Conservation (phyloP, 2,888 invertebrate genomes). For the Meiosimyza decipiens region DNA sequence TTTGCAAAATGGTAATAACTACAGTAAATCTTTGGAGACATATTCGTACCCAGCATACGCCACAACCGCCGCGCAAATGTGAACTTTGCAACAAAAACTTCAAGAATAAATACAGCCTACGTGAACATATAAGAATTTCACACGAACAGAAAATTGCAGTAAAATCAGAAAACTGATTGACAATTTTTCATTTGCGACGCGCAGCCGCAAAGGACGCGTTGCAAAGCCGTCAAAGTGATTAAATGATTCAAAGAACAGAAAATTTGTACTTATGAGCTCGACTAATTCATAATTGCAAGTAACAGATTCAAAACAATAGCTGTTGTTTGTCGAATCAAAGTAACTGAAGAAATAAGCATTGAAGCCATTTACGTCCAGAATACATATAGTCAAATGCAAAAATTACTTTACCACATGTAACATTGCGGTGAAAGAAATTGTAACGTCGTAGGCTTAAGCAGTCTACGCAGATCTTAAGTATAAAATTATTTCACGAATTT, state of each 20-base stretch:
- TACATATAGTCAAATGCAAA: too few relatives aligned
- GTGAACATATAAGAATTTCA: constrained; percentile 67
- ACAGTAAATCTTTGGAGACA: constrained; percentile 68
- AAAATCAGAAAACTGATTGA: constrained; percentile 62
- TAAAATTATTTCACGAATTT: too few relatives aligned
- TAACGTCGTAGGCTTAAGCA: too few relatives aligned
- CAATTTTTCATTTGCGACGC: constrained; percentile 50
- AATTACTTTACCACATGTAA: too few relatives aligned
- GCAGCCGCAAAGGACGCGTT: constrained; percentile 38
- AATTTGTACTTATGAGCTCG: not conserved
- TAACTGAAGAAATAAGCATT: not conserved
- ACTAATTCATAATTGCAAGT: too few relatives aligned
- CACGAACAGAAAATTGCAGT: constrained; percentile 65
- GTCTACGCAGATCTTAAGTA: too few relatives aligned
- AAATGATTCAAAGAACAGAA: not conserved
- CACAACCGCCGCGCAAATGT: constrained; percentile 67
- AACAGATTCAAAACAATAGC: too few relatives aligned
- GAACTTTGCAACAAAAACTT: constrained; percentile 67
- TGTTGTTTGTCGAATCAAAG: too few relatives aligned
- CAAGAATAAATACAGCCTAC: constrained; percentile 67
- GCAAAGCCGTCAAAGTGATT: constrained; percentile 33
- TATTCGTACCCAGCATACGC: constrained; percentile 68
- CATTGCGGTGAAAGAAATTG: too few relatives aligned
- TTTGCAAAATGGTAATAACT: constrained; percentile 68
- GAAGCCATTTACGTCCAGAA: not conserved